Evolutionary conservation across 2,888 invertebrate species (phyloP).

Genomic region (Epinotia demarniana): DNA sequence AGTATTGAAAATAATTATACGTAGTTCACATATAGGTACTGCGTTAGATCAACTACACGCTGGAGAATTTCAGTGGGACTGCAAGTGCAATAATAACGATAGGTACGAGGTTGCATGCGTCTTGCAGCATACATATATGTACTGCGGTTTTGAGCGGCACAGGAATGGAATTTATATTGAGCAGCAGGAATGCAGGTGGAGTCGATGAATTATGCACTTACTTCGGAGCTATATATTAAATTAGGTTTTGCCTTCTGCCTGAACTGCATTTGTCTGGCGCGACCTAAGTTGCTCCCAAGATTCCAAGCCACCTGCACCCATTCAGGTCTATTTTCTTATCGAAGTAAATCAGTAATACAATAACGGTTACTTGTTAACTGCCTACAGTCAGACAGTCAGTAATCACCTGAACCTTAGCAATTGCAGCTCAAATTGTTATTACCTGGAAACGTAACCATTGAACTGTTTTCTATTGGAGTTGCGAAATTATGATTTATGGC

Average conservation of each 20-base stretch:
- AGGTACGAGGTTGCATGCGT: conserved; percentile 53
- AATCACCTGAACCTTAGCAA: neutral
- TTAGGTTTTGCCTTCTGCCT: neutral
- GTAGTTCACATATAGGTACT: neutral
- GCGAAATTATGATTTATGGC: conserved; percentile 31
- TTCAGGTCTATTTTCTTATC: conserved; percentile 19
- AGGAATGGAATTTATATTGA: conserved; percentile 68
- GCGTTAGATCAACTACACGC: conserved; percentile 13
- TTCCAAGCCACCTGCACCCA: conserved; percentile 23
- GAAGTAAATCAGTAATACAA: conserved; percentile 18
- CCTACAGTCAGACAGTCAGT: conserved; percentile 10
- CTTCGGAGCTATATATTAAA: neutral
- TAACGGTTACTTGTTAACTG: conserved; percentile 17
- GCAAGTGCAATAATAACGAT: conserved; percentile 48
- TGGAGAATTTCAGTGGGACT: conserved; percentile 14
- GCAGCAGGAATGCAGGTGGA: conserved; percentile 49
- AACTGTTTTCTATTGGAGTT: conserved; percentile 22
- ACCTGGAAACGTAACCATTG: conserved; percentile 21
- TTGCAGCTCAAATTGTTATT: conserved; percentile 30
- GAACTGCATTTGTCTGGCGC: neutral
- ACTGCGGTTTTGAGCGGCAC: conserved; percentile 43
- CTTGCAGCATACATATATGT: conserved; percentile 47
- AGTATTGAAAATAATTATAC: neutral
- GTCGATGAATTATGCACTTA: conserved; percentile 12
- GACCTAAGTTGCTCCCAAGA: neutral